Base-by-base conservation (phyloP, 2,888 invertebrate species). In the Apamea crenata region DNA sequence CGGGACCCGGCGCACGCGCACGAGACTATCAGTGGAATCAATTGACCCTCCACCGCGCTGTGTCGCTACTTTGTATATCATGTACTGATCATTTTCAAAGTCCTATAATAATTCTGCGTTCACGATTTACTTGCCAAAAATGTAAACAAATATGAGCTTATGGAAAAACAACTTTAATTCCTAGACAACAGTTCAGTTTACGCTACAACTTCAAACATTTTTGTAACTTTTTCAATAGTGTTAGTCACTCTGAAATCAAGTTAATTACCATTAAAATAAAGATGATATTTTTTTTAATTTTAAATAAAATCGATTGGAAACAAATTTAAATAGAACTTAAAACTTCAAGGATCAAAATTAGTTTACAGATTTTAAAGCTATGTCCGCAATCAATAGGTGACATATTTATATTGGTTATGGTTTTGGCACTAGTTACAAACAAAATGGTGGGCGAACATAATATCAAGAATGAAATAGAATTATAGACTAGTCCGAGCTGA, bases 21-120 rank as follows among this genome's bases (percentile, higher is more conserved):
- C 59, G 68, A 79, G 86, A 79, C 87, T 67, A 29, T 61, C 67
- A 75, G 90, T 74, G 82, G 70, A 68, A 72, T 47, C 82, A 89
- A 84, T 90, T 90, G 91, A 91, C 89, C 91, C 74, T 47, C 36
- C 67, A 66, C 77, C 77, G 74, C 71, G 25, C 4, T n/a, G 40
- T 66, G 29, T 59, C 25, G 65, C 29, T 66, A 81, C 66, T 61
- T 81, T 81, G 73, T 85, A 79, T 70, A 71, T 71, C 25, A 53
- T 44, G 40, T 32, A 59, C n/a, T 36, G 40, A 50, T 81, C 18
- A 29, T 44, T 67, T 53, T 29, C 16, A 25, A 70, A 61, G 25
- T 32, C n/a, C 10, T 72, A 18, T n/a, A 71, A 29, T 25, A 12
- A 56, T 7, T n/a, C 56, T 56, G 56, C 56, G 56, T 4, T 25